Conservation (phyloP, 2,888 invertebrate species). For the Drosophila vallismaia region DNA sequence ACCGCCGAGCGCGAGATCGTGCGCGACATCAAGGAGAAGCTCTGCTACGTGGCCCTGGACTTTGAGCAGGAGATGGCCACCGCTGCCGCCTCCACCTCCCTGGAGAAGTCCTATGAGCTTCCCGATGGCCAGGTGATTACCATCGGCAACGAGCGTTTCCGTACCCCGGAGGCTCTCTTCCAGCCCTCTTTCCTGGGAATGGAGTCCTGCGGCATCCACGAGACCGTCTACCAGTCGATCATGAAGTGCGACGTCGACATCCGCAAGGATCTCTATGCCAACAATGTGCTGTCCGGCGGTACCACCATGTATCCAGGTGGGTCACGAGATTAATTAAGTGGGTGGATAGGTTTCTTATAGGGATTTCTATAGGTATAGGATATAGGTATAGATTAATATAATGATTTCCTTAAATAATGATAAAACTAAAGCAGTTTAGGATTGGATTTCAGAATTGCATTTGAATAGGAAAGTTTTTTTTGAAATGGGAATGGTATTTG, state of each 20-base stretch:
- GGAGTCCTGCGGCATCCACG: conserved; percentile 96
- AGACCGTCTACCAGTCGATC: conserved; percentile 97
- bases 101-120: conserved; percentile 97
- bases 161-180: conserved; percentile 97
- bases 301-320: conserved; percentile 93
- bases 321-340: neutral
- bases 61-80: conserved; percentile 98
- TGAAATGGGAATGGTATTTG: too few relatives aligned
- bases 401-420: too few relatives aligned
- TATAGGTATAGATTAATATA: too few relatives aligned
- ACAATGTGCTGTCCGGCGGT: conserved; percentile 95
- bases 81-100: conserved; percentile 94
- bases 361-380: too few relatives aligned
- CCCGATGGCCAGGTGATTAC: conserved; percentile 97
- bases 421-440: too few relatives aligned
- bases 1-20: conserved; percentile 97
- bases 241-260: conserved; percentile 98
- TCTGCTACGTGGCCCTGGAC: conserved; percentile 95
- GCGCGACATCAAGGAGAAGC: conserved; percentile 96
- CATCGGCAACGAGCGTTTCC: conserved; percentile 96
- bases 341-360: neutral
- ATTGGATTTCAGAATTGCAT: too few relatives aligned
- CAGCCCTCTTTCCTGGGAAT: conserved; percentile 93
- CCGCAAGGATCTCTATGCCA: conserved; percentile 96
- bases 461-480: too few relatives aligned